These are phyloP conservation scores for Andricus curvator DNA, from an alignment of 2,888 invertebrate species.

Conservation along the genomic window DNA sequence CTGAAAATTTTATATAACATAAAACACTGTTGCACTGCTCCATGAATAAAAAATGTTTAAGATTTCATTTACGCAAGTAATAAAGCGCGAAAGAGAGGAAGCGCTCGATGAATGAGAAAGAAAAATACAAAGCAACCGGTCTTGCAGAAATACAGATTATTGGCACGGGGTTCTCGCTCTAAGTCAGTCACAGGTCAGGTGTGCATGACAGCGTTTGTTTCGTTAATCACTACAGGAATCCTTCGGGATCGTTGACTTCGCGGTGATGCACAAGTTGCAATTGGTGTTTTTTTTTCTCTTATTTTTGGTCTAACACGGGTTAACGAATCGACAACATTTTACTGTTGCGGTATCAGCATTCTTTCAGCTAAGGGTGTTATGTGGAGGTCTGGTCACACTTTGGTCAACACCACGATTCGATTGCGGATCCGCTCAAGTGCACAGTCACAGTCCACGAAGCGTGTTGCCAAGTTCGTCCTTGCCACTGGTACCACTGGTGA, in stretches of 20 bases:
- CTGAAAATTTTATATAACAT: not conserved
- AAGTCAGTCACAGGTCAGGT: constrained; percentile 61
- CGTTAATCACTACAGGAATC: constrained; percentile 64
- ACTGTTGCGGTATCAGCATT: not conserved
- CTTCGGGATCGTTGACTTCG: constrained; percentile 65
- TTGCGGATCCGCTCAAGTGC: constrained; percentile 15
- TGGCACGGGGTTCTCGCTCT: not conserved
- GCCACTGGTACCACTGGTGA: not conserved
- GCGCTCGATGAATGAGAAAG: not conserved
- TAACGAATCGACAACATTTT: not conserved
- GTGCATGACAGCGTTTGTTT: constrained; percentile 55
- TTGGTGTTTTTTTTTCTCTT: not conserved
- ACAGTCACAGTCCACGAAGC: constrained; percentile 62
- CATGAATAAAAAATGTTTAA: not conserved
- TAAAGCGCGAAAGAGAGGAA: not conserved
- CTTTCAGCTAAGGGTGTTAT: not conserved
- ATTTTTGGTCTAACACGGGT: not conserved
- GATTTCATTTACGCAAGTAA: not conserved
- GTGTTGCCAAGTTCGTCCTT: constrained; percentile 50
- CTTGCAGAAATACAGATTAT: constrained; percentile 30
- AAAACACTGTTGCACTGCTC: not conserved
- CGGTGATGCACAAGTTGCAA: constrained; percentile 34
- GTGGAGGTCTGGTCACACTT: constrained; percentile 51
- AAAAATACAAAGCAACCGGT: not conserved
- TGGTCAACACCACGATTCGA: constrained; percentile 45